phyloP scores from a whole-genome alignment of 2,888 invertebrate species.

The Thecophora atra region DNA sequence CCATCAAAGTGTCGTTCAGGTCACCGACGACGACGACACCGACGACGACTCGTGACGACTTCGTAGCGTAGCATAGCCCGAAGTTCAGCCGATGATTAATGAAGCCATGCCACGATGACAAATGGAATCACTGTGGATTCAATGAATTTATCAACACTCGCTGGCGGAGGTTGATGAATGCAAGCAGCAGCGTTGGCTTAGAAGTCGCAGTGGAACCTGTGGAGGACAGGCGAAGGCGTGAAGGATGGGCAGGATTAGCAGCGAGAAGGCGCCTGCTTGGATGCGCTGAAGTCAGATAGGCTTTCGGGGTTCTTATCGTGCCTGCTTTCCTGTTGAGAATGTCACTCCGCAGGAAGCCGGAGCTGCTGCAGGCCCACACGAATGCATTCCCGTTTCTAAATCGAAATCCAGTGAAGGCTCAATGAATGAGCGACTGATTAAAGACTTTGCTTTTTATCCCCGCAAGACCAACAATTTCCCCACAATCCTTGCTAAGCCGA shows the following conservation, averaged over 20 bases:
- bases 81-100: constrained; percentile 51
- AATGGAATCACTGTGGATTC: constrained; percentile 55
- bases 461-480: constrained; percentile 6
- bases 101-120: constrained; percentile 54
- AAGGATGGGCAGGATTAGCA: constrained; percentile 40
- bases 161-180: background rate
- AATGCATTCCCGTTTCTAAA: constrained; percentile 41
- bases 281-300: constrained; percentile 11
- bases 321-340: constrained; percentile 10
- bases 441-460: constrained; percentile 9
- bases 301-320: constrained; percentile 1
- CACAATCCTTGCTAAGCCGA: constrained; percentile 9
- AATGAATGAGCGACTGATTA: constrained; percentile 30
- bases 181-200: background rate
- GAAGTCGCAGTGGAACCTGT: constrained; percentile 7
- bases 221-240: constrained; percentile 14
- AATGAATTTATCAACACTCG: constrained; percentile 52
- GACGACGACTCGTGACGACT: constrained; percentile 15
- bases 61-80: background rate
- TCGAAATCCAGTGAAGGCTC: constrained; percentile 39
- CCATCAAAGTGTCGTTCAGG: constrained; percentile 22
- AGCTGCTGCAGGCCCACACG: background rate
- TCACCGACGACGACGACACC: constrained; percentile 8
- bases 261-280: constrained; percentile 12
- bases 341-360: constrained; percentile 11